phyloP scores from a whole-genome alignment of 2,888 invertebrate species.

The Rhamphomyia laevipes region DNA sequence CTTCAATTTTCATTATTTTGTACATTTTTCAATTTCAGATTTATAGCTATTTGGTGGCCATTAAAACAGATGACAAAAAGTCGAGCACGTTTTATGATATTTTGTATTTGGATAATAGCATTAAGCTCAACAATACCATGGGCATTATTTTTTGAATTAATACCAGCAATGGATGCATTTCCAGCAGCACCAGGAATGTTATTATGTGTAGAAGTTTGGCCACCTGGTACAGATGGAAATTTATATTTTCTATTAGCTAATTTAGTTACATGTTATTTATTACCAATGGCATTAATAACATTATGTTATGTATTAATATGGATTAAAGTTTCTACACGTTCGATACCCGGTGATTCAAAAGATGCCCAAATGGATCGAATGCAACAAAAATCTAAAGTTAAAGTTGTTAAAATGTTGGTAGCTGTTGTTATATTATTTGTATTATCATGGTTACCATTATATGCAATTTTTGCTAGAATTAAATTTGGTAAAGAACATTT shows the following conservation, averaged over 20 bases:
- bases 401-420: constrained; percentile 89
- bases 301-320: constrained; percentile 87
- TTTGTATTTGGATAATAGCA: constrained; percentile 82
- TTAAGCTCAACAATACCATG: constrained; percentile 77
- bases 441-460: constrained; percentile 84
- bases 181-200: constrained; percentile 63
- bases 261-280: constrained; percentile 77
- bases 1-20: too few species aligned
- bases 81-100: constrained; percentile 75
- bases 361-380: constrained; percentile 84
- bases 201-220: constrained; percentile 77
- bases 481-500: constrained; percentile 52
- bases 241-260: constrained; percentile 83
- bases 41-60: constrained; percentile 92
- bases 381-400: constrained; percentile 89
- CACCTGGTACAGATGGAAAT: constrained; percentile 66
- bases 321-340: constrained; percentile 77
- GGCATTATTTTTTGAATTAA: constrained; percentile 78
- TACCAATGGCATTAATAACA: constrained; percentile 82
- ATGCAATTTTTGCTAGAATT: constrained; percentile 76
- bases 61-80: constrained; percentile 83
- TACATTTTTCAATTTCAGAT: constrained; percentile 51
- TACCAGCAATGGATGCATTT: constrained; percentile 32
- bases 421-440: constrained; percentile 89
- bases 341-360: constrained; percentile 83